Conservation (phyloP, 1,140 invertebrate genomes). For the Neoseiulus cucumeris region DNA sequence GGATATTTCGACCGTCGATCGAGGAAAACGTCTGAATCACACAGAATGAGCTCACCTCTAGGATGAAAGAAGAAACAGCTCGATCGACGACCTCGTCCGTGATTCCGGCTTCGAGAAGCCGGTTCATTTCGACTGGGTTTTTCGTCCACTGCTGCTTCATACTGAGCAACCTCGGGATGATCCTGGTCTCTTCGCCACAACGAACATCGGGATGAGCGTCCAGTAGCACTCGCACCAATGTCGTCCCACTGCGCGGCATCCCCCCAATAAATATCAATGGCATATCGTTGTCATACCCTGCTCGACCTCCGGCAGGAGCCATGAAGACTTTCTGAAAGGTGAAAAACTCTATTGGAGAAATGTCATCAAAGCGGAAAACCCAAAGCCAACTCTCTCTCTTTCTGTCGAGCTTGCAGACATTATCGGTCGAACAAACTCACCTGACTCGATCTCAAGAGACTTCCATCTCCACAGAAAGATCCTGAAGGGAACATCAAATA, state of each 20-base stretch:
- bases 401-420: too few species aligned
- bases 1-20: background rate
- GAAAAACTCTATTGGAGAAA: too few species aligned
- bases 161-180: slow-evolving; percentile 73
- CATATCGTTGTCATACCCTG: slow-evolving; percentile 52
- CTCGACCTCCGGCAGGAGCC: background rate
- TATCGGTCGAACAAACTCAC: too few species aligned
- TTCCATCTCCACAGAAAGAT: background rate
- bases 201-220: slow-evolving; percentile 95
- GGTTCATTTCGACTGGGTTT: slow-evolving; percentile 64
- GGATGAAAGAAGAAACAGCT: slow-evolving; percentile 83
- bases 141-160: slow-evolving; percentile 79
- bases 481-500: background rate
- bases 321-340: background rate
- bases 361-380: too few species aligned
- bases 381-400: too few species aligned
- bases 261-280: slow-evolving; percentile 92
- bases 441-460: too few species aligned
- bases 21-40: background rate
- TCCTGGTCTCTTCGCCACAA: slow-evolving; percentile 92
- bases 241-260: slow-evolving; percentile 86
- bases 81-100: slow-evolving; percentile 72
- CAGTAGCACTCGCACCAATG: slow-evolving; percentile 88
- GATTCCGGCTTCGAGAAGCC: slow-evolving; percentile 80
- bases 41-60: slow-evolving; percentile 39